phyloP scores from a whole-genome alignment of 2,888 invertebrate genomes.

The Nebria brevicollis region DNA sequence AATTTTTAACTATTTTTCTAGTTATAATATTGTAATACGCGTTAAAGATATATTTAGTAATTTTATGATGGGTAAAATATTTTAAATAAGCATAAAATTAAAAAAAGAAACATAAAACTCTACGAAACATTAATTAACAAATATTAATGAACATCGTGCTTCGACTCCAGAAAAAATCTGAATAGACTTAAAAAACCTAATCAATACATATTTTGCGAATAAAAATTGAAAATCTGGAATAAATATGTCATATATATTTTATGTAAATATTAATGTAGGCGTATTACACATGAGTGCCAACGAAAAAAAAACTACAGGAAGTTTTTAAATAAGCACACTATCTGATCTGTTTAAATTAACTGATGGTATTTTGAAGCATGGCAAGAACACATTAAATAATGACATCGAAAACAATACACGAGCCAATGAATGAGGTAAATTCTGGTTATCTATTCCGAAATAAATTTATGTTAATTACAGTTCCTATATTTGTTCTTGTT shows the following conservation, averaged over 20 bases:
- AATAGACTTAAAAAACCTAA: not conserved
- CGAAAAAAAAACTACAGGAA: not conserved
- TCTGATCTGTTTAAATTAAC: not conserved
- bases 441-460: not conserved
- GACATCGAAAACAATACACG: not conserved
- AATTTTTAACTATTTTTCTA: too few relatives aligned
- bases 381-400: not conserved
- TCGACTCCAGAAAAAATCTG: not conserved
- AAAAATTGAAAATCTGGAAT: too few relatives aligned
- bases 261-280: not conserved
- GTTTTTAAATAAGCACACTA: not conserved
- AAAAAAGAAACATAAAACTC: not conserved
- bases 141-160: not conserved
- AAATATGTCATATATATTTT: too few relatives aligned
- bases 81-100: not conserved
- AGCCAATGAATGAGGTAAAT: not conserved
- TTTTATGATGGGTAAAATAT: not conserved
- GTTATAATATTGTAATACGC: too few relatives aligned
- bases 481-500: not conserved
- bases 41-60: not conserved
- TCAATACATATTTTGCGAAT: not conserved
- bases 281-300: not conserved
- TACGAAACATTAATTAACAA: not conserved
- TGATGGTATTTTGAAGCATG: not conserved
- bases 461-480: not conserved